Conservation (phyloP, 2,797 vertebrate genomes). For the Onychomys leucogaster region DNA sequence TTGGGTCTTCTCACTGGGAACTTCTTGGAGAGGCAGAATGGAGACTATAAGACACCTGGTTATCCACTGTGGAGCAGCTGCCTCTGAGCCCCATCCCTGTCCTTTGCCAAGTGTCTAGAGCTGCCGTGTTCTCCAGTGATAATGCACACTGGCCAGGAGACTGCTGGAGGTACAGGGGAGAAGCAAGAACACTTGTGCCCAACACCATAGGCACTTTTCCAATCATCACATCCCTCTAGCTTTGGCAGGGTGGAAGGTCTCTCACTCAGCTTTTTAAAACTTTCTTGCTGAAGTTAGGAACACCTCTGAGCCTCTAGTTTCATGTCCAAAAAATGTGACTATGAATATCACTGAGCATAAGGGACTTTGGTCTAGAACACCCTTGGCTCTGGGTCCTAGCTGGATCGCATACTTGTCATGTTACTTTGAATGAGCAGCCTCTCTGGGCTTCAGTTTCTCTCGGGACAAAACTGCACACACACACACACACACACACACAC, state of each 20-base stretch:
- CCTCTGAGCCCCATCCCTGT: neutral
- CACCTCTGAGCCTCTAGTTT: neutral
- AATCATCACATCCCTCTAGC: neutral
- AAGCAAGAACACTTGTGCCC: neutral
- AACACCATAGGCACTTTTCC: neutral
- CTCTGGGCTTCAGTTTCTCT: slow-evolving; percentile 33
- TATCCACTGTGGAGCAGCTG: neutral
- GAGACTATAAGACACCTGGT: neutral
- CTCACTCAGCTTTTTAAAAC: neutral
- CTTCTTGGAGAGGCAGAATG: neutral
- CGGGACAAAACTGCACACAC: neutral
- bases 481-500: too few relatives aligned
- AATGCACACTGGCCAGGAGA: neutral
- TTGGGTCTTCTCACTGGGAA: slow-evolving; percentile 21
- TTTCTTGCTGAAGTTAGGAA: neutral
- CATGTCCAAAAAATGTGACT: neutral
- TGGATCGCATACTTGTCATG: neutral
- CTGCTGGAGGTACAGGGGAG: too few relatives aligned
- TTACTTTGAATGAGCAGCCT: slow-evolving; percentile 36
- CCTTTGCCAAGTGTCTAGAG: neutral
- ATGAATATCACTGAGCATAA: neutral
- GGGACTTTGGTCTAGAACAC: neutral
- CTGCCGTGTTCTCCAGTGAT: neutral
- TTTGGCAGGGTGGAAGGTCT: neutral
- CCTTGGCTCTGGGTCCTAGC: slow-evolving; percentile 7